A percentile compares a stretch with the other conserved stretches of the same genome.
These are phyloP conservation scores for Tor tambroides DNA, from an alignment of 2,113 vertebrate genomes.

Conservation along the genomic window DNA sequence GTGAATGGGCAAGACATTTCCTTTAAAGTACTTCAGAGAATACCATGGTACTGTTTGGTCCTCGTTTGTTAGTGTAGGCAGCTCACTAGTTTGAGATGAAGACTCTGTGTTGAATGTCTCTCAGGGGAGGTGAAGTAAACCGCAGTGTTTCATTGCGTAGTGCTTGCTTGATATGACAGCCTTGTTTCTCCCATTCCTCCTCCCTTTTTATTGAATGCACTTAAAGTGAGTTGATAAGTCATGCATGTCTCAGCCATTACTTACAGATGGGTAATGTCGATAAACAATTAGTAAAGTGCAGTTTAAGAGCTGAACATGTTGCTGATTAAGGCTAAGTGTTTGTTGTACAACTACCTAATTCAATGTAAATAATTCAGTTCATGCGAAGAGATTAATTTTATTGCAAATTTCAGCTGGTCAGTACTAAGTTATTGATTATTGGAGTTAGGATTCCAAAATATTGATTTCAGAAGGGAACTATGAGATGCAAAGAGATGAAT, in stretches of 20 bases:
- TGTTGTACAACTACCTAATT: background rate
- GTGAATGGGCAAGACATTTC: background rate
- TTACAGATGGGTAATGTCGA: conserved; percentile 10
- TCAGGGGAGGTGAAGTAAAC: conserved; percentile 10
- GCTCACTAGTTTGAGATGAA: background rate
- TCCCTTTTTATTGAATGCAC: conserved; percentile 13
- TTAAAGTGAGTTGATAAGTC: conserved; percentile 19
- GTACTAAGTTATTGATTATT: background rate
- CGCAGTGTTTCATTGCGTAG: background rate
- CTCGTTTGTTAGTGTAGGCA: background rate
- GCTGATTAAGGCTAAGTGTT: background rate
- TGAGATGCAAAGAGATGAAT: too few species aligned
- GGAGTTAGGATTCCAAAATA: background rate
- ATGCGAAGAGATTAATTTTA: background rate
- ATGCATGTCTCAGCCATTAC: conserved; percentile 2
- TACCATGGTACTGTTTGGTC: background rate
- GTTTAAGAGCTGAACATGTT: background rate
- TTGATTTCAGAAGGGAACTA: background rate
- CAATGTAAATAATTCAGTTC: background rate
- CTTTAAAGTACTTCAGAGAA: background rate
- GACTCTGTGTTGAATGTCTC: background rate
- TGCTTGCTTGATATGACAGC: conserved; percentile 21
- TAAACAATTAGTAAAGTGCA: conserved; percentile 17
- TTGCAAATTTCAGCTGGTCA: background rate
- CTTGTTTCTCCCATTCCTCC: background rate